Evolutionary conservation across 2,797 vertebrate species (phyloP), one percentile per base, ranked within the genome.

Genomic region (Decapterus maruadsi): DNA sequence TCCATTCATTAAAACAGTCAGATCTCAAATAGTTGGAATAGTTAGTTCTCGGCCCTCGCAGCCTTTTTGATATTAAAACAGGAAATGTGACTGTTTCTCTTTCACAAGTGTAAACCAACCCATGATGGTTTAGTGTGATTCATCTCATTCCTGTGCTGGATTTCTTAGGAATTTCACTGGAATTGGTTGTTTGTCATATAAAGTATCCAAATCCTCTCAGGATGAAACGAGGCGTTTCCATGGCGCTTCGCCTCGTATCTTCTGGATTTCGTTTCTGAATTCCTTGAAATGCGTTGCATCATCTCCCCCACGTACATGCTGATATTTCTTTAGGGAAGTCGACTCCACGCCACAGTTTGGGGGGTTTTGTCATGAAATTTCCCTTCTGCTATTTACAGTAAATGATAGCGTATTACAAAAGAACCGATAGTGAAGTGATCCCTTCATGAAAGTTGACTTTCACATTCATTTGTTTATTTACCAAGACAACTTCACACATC

Each of bases 101-200:
- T n/a, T 55, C 2, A 0, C 40, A 4, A 50, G 42, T 40, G 63
- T 17, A 67, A 60, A 53, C 68, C 74, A 14, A 20, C 45, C 87
- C 87, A 79, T 62, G 19, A 69, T 74, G 60, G 50, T 13, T 0
- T 0, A 31, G 38, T 42, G 42, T 85, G 85, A 61, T 71, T 79
- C 29, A 69, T 66, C 68, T 81, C 16, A 85, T 90, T 90, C 93
- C 87, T 80, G 65, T 34, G 31, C 31, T 34, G 31, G 31, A 89
- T 91, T 84, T 92, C 78, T 89, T 80, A 57, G 38, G 65, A 73
- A 77, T 92, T 91, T 92, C 74, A 86, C 61, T 86, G 36, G 50
- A 81, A 87, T 77, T 54, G 11, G 34, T 68, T 87, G 40, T 75
- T 90, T 88, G 68, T 77, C 36, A 20, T 82, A 22, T 79, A 85